A percentile compares a stretch with the other conserved stretches of the same genome.
These are phyloP conservation scores for Cynodonichthys magdalenae DNA, from an alignment of 2,797 vertebrate genomes.

Conservation along the genomic window DNA sequence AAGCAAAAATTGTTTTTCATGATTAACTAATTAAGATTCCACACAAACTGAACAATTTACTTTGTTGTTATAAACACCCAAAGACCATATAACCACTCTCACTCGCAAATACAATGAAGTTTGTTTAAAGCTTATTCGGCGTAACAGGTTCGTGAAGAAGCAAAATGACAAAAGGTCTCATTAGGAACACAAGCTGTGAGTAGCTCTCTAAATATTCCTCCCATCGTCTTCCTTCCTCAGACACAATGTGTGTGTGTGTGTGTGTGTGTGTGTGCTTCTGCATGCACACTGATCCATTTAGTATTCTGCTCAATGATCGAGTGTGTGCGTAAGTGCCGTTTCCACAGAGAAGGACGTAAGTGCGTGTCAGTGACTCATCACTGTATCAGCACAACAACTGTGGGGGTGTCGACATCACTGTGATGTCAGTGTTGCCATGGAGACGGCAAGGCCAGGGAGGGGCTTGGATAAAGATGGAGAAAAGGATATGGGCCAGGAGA, in stretches of 20 bases:
- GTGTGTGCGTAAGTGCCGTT: slow-evolving; percentile 61
- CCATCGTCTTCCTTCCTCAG: background rate
- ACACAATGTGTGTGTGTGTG: slow-evolving; percentile 7
- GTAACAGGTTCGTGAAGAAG: background rate
- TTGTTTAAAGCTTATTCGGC: slow-evolving; percentile 1
- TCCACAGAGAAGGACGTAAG: slow-evolving; percentile 73
- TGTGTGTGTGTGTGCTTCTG: slow-evolving; percentile 21
- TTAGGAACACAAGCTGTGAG: slow-evolving; percentile 4
- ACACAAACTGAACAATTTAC: too few relatives aligned
- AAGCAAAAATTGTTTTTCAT: too few relatives aligned
- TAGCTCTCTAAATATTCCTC: background rate
- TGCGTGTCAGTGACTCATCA: slow-evolving; percentile 82
- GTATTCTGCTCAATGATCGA: slow-evolving; percentile 50
- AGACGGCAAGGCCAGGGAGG: slow-evolving; percentile 69
- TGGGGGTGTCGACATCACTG: slow-evolving; percentile 79
- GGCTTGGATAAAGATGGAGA: slow-evolving; percentile 56
- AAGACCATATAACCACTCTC: too few relatives aligned
- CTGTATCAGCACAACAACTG: slow-evolving; percentile 76
- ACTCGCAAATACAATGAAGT: background rate
- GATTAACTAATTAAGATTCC: too few relatives aligned
- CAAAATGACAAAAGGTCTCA: background rate
- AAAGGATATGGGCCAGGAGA: slow-evolving; percentile 55
- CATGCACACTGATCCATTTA: slow-evolving; percentile 26
- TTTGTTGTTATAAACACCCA: too few relatives aligned
- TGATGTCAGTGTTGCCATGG: slow-evolving; percentile 87